Evolutionary conservation across 2,888 invertebrate species (phyloP).

Genomic region (Dynastes hyllus): DNA sequence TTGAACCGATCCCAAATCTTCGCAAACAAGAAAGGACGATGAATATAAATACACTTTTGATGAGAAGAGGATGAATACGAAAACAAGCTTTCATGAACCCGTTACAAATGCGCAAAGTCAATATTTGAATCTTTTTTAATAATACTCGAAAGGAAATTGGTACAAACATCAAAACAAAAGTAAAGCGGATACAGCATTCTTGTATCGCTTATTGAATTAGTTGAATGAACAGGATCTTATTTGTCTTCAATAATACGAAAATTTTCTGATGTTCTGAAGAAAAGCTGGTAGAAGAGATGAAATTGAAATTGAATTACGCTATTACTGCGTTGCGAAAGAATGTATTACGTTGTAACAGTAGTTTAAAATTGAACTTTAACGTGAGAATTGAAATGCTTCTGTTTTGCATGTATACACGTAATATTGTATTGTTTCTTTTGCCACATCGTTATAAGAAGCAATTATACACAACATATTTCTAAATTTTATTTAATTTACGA

Average conservation of each 20-base stretch:
- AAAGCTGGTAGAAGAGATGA: not conserved
- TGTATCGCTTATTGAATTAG: not conserved
- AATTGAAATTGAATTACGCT: not conserved
- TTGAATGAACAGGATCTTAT: not conserved
- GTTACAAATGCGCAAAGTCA: not conserved
- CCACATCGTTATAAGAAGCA: too few relatives aligned
- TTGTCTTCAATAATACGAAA: not conserved
- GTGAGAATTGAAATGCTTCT: too few relatives aligned
- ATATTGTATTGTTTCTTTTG: too few relatives aligned
- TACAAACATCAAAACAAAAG: slow-evolving; percentile 6
- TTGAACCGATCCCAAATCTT: slow-evolving; percentile 1
- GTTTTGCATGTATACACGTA: too few relatives aligned
- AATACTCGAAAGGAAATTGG: not conserved
- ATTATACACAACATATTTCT: too few relatives aligned
- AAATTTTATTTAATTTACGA: too few relatives aligned
- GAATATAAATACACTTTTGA: slow-evolving; percentile 1
- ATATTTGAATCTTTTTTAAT: not conserved
- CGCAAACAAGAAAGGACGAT: not conserved
- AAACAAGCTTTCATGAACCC: not conserved
- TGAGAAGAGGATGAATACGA: not conserved
- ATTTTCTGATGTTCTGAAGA: not conserved
- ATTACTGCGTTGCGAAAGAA: too few relatives aligned
- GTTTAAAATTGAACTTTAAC: too few relatives aligned
- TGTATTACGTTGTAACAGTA: too few relatives aligned
- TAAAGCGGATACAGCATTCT: not conserved